Evolutionary conservation across 2,888 invertebrate species (phyloP).

Genomic region (Diadegma fenestrale): DNA sequence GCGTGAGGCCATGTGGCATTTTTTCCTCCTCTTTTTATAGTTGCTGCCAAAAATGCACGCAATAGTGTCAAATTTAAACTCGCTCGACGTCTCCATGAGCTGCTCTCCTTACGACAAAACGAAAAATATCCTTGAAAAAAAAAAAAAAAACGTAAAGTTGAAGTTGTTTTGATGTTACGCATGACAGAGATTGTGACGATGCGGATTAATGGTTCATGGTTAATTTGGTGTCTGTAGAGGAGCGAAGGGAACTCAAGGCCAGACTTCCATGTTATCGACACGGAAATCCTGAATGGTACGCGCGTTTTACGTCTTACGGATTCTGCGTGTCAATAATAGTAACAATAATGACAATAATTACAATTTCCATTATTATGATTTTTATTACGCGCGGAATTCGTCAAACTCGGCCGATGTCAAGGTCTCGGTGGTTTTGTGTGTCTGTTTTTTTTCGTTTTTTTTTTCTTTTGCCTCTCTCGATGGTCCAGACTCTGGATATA

Average conservation of each 20-base stretch:
- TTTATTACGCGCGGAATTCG: background rate
- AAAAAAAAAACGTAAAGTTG: background rate
- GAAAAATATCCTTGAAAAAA: no score
- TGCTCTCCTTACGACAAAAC: no score
- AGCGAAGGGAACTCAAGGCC: conserved; percentile 10
- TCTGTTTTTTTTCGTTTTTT: background rate
- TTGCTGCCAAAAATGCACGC: no score
- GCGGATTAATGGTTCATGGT: background rate
- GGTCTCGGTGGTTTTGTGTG: conserved; percentile 32
- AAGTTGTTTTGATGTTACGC: conserved; percentile 7
- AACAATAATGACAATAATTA: conserved; percentile 26
- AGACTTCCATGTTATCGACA: conserved; percentile 16
- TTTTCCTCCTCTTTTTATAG: background rate
- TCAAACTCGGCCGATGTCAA: conserved; percentile 57
- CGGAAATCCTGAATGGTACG: conserved; percentile 50
- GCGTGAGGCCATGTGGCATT: conserved; percentile 53
- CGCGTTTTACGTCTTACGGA: conserved; percentile 29
- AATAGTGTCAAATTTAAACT: no score
- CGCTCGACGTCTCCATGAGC: no score
- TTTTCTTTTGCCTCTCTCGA: background rate
- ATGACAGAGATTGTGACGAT: background rate
- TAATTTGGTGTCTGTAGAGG: background rate
- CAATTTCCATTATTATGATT: background rate
- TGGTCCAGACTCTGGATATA: conserved; percentile 42
- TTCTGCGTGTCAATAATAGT: conserved; percentile 41